Conservation (phyloP, 2,797 vertebrate genomes). For the Anableps anableps region DNA sequence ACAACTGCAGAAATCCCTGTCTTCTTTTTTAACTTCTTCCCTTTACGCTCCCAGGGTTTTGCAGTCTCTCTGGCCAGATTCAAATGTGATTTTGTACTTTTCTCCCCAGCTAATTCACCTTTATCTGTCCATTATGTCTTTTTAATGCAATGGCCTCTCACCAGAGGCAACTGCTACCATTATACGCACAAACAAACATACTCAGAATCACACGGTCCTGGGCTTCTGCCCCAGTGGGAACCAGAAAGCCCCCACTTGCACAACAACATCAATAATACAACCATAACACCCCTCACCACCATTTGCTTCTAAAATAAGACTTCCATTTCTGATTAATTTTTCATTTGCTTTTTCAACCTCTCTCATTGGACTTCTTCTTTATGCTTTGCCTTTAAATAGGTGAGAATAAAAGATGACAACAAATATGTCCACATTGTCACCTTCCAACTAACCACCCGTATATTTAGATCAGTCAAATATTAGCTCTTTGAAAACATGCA, state of each 20-base stretch:
- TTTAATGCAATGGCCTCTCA: slow-evolving; percentile 49
- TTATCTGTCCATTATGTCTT: slow-evolving; percentile 44
- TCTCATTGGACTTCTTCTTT: slow-evolving; percentile 37
- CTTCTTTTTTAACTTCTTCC: not conserved
- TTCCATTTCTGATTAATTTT: slow-evolving; percentile 76
- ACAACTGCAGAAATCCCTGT: slow-evolving; percentile 33
- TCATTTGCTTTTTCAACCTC: slow-evolving; percentile 58
- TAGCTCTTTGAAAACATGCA: not conserved
- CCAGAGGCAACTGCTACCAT: slow-evolving; percentile 25
- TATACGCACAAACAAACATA: slow-evolving; percentile 14
- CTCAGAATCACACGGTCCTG: slow-evolving; percentile 24
- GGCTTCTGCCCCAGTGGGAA: slow-evolving; percentile 43
- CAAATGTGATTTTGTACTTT: slow-evolving; percentile 19
- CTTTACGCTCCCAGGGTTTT: slow-evolving; percentile 13
- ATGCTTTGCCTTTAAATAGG: slow-evolving; percentile 57
- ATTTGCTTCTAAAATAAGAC: slow-evolving; percentile 71
- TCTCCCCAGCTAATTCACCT: slow-evolving; percentile 28
- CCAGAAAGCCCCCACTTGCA: slow-evolving; percentile 50
- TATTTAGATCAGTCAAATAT: not conserved
- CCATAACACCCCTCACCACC: slow-evolving; percentile 46
- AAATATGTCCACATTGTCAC: slow-evolving; percentile 38
- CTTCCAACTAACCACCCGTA: slow-evolving; percentile 28
- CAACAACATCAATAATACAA: slow-evolving; percentile 79
- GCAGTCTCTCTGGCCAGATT: slow-evolving; percentile 31
- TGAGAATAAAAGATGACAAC: slow-evolving; percentile 52